A percentile compares a stretch with the other conserved stretches of the same genome.
Conservation (phyloP, 92 coral and sea anemone species). For the Muricea muricata region DNA sequence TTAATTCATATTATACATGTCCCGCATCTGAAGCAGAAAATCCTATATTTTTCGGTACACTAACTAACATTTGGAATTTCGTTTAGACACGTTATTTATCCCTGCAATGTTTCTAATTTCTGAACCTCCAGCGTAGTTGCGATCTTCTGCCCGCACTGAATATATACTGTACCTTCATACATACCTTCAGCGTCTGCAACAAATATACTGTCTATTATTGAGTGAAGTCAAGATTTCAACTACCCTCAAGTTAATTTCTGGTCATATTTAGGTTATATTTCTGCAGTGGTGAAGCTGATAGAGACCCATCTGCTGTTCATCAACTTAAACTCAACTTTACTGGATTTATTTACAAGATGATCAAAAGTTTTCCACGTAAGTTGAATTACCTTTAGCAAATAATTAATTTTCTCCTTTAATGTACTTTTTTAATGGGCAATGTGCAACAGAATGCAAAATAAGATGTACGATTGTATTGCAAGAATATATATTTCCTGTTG, state of each 20-base stretch:
- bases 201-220: too few species aligned
- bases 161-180: too few species aligned
- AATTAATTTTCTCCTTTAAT: not conserved
- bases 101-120: too few species aligned
- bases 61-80: too few species aligned
- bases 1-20: too few species aligned
- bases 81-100: too few species aligned
- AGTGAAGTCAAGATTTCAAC: too few species aligned
- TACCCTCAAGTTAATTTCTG: not conserved
- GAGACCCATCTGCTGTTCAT: constrained; percentile 91
- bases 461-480: not conserved
- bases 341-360: constrained; percentile 89
- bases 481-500: not conserved
- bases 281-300: constrained; percentile 90
- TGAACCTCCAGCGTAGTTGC: too few species aligned
- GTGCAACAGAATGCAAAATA: not conserved
- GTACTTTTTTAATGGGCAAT: not conserved
- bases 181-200: not conserved
- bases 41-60: too few species aligned
- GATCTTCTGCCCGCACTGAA: too few species aligned
- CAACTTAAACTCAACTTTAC: constrained; percentile 85
- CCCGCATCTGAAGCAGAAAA: too few species aligned
- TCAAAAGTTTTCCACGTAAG: constrained; percentile 89
- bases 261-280: constrained; percentile 72
- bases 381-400: not conserved